These are phyloP conservation scores for Lasiurus cinereus DNA, from an alignment of 2,113 vertebrate species.

Conservation along the genomic window DNA sequence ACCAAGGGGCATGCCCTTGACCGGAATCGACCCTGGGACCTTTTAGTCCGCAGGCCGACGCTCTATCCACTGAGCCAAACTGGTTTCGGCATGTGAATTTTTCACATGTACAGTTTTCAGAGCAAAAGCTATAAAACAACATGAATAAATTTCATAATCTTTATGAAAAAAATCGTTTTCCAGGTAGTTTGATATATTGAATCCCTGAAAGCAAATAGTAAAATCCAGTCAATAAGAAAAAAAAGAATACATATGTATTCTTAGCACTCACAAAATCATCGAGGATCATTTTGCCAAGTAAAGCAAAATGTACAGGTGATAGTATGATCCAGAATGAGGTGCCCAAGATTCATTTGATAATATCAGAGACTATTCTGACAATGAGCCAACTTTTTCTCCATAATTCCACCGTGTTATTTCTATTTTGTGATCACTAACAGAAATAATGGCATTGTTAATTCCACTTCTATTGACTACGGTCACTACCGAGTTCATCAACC, in stretches of 20 bases:
- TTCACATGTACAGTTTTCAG: not conserved
- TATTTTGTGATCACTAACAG: not conserved
- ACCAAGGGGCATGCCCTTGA: too few species aligned
- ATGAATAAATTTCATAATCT: not conserved
- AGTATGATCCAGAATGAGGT: not conserved
- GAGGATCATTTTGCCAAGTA: not conserved
- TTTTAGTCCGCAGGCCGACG: too few species aligned
- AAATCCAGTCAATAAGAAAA: not conserved
- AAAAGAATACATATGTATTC: not conserved
- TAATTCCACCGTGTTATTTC: slow-evolving; percentile 32
- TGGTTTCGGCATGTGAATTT: not conserved
- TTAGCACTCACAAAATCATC: not conserved
- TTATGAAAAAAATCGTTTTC: not conserved
- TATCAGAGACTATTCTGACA: not conserved
- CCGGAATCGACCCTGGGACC: too few species aligned
- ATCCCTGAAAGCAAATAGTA: not conserved
- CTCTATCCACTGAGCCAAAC: too few species aligned
- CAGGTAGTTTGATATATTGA: not conserved
- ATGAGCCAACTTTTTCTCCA: not conserved
- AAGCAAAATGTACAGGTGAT: not conserved
- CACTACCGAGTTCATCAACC: slow-evolving; percentile 50
- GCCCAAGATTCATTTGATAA: not conserved
- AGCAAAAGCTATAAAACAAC: not conserved
- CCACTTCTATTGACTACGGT: slow-evolving; percentile 36
- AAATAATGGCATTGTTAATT: slow-evolving; percentile 50